Evolutionary conservation across 2,113 vertebrate genomes (phyloP).

Genomic region (Podarcis cretensis): DNA sequence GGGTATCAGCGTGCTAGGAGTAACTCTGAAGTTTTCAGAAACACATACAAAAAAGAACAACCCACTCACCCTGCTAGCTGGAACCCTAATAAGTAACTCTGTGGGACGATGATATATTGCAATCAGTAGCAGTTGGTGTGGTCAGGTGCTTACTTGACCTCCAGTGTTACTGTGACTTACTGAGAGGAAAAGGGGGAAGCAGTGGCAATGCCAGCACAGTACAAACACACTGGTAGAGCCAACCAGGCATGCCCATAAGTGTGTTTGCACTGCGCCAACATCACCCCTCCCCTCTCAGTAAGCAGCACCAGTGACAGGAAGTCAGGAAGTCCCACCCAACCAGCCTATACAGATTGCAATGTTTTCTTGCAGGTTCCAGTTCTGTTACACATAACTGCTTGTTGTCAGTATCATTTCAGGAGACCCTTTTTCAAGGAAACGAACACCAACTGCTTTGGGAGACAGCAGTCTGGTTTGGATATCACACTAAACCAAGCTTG

Average conservation of each 20-base stretch:
- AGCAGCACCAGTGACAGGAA: no score
- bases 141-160: no score
- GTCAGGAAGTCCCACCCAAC: no score
- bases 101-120: neutral
- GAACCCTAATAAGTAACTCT: neutral
- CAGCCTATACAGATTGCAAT: no score
- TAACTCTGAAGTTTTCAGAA: neutral
- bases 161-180: neutral
- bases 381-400: neutral
- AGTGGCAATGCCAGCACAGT: no score
- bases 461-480: neutral
- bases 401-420: no score
- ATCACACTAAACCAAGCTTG: no score
- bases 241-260: no score
- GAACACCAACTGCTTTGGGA: neutral
- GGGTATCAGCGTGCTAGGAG: neutral
- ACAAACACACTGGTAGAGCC: no score
- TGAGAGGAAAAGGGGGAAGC: neutral
- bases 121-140: neutral
- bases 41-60: neutral
- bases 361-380: neutral
- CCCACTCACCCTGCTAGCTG: neutral
- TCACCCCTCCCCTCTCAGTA: no score
- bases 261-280: no score
- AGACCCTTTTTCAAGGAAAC: neutral